phyloP scores from a whole-genome alignment of 1,140 invertebrate genomes.

The Drosophila mauritiana region DNA sequence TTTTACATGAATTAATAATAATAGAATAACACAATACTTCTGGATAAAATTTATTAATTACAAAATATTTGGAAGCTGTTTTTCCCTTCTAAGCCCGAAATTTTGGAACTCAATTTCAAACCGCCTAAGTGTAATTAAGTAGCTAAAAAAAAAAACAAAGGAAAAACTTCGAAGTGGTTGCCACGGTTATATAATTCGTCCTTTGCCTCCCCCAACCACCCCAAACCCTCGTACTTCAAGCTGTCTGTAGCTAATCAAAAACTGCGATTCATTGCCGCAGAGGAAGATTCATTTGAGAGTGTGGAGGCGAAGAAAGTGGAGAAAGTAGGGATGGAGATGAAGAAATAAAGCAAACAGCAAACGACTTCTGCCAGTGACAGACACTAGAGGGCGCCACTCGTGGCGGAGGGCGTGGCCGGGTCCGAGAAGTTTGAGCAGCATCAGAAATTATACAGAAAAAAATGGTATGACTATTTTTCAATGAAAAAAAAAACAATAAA shows the following conservation, averaged over 20 bases:
- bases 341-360: constrained; percentile 52
- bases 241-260: constrained; percentile 74
- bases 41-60: too few relatives aligned
- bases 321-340: neutral
- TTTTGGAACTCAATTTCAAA: constrained; percentile 53
- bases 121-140: constrained; percentile 62
- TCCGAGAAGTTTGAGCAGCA: constrained; percentile 6
- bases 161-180: constrained; percentile 37
- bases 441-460: neutral
- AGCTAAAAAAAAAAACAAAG: constrained; percentile 22
- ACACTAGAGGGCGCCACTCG: constrained; percentile 31
- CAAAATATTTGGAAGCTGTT: neutral
- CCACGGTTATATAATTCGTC: constrained; percentile 50
- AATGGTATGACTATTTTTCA: too few relatives aligned
- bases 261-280: constrained; percentile 70
- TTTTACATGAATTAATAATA: neutral
- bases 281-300: constrained; percentile 17
- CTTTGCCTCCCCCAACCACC: neutral
- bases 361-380: constrained; percentile 56
- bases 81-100: neutral
- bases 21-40: neutral
- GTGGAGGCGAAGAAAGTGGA: constrained; percentile 5
- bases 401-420: constrained; percentile 44
- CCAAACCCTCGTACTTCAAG: constrained; percentile 9
- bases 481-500: neutral